phyloP scores from a whole-genome alignment of 2,888 invertebrate genomes.

The Chorisops tibialis region DNA sequence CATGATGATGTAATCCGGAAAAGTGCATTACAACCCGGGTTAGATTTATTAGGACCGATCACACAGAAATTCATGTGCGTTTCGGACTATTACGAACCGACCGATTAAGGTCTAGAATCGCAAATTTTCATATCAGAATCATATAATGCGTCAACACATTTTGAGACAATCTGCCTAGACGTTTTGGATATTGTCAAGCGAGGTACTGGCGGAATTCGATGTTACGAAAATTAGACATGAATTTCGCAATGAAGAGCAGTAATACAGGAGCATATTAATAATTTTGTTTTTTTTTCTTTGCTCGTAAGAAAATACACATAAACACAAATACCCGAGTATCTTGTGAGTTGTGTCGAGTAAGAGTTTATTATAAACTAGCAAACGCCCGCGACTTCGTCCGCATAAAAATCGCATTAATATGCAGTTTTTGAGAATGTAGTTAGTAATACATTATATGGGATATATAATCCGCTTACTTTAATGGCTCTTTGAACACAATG shows the following conservation, averaged over 20 bases:
- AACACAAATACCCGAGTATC: neutral
- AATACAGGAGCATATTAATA: conserved; percentile 45
- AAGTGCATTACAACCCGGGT: conserved; percentile 88
- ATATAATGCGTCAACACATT: conserved; percentile 98
- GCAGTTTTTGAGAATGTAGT: too few relatives aligned
- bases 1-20: conserved; percentile 97
- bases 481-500: too few relatives aligned
- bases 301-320: neutral
- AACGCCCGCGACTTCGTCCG: too few relatives aligned
- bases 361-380: too few relatives aligned
- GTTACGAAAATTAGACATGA: conserved; percentile 94
- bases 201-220: conserved; percentile 94
- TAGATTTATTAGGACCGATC: conserved; percentile 86
- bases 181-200: conserved; percentile 90
- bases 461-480: too few relatives aligned
- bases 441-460: too few relatives aligned
- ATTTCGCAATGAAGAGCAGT: conserved; percentile 87
- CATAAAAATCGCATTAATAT: too few relatives aligned
- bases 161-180: conserved; percentile 97
- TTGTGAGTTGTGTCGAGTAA: neutral
- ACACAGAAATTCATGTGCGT: too few relatives aligned
- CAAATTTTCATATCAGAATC: conserved; percentile 96
- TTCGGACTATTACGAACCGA: too few relatives aligned
- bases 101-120: too few relatives aligned
- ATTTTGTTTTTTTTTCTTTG: too few relatives aligned